Base-by-base conservation (phyloP, 2,113 vertebrate species). In the Orthonyx spaldingii region DNA sequence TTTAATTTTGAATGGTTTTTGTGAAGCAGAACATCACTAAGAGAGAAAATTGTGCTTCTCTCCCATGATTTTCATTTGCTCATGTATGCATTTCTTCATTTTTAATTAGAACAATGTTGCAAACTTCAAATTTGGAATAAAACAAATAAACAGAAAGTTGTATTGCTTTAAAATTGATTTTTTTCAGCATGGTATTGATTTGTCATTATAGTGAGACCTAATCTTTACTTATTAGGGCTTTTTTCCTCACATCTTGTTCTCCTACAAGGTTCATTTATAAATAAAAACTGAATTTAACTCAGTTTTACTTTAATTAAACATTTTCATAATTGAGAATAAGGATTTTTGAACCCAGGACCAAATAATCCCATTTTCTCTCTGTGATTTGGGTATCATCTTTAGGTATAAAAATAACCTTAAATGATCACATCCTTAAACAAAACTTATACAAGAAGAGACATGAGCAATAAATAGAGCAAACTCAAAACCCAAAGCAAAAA, bases 181-280 rank as follows among this genome's bases (percentile, higher is more conserved):
- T 13, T 46, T 61, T 41, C 22, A 53, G 7, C 18, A 13, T 21
- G 3, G 16, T 28, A 53, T 7, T 53, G 23, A 65, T 44, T 86
- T 57, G 17, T 30, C 9, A 17, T 50, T 60, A n/a, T 8, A 75
- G 4, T 24, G 37, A 75, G 30, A 46, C 6, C 5, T 27, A 32
- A 63, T 39, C 19, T 33, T 23, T 52, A 30, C 2, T 47, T 66
- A 26, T 32, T 26, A 15, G 3, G 3, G 0, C 1, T 0, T 4
- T 26, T 33, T 46, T 6, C 22, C 6, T 79, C 26, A 8, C 16
- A 53, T 44, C 19, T 57, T 20, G 2, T 35, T 89, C 8, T 87
- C 26, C 42, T 80, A 13, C 20, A 53, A 69, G 10, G 6, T 49
- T 17, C 6, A 49, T 39, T 87, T 61, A 60, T 13, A 10, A 81